Conservation (phyloP, 2,888 invertebrate genomes). For the Cosmia pyralina region DNA sequence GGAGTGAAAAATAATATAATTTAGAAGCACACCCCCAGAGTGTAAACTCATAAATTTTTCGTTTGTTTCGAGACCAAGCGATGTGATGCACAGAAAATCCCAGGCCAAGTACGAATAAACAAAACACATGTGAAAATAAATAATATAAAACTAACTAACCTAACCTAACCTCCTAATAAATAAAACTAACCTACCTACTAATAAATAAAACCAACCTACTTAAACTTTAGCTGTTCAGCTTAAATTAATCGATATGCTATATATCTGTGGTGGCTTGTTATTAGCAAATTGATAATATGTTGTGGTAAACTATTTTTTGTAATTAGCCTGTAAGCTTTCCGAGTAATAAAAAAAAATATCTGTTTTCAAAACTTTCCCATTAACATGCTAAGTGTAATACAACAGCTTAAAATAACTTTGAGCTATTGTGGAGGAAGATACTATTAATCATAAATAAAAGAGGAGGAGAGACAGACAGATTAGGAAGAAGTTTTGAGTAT, state of each 20-base stretch:
- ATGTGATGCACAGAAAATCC: background rate
- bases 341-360: no score
- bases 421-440: background rate
- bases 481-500: background rate
- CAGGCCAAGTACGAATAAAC: no score
- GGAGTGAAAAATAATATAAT: conserved; percentile 20
- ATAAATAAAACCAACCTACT: no score
- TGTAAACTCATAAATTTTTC: background rate
- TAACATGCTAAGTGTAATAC: background rate
- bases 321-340: no score
- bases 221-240: no score
- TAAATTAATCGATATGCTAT: no score
- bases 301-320: no score
- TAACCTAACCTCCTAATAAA: no score
- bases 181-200: no score
- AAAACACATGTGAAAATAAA: background rate
- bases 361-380: background rate
- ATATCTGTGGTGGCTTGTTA: no score
- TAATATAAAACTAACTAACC: no score
- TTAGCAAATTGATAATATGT: no score
- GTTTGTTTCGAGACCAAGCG: background rate
- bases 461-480: background rate
- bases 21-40: conserved; percentile 6
- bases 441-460: conserved; percentile 1
- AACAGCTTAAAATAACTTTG: background rate